Base-by-base conservation (phyloP, 2,797 vertebrate genomes). In the Petrocephalus schoutedeni region DNA sequence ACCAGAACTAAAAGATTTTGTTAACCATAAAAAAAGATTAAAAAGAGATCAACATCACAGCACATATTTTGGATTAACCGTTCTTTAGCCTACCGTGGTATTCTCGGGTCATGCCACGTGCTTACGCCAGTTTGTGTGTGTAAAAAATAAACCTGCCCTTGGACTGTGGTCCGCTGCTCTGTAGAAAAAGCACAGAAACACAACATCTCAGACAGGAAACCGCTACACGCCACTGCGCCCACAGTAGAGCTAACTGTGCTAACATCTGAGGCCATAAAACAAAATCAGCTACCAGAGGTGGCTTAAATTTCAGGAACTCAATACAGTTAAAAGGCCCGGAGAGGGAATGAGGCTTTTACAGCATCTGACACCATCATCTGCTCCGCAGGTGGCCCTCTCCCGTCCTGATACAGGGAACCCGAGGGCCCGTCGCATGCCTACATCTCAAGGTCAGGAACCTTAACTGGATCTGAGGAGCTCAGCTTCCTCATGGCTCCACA, bases 101-200 rank as follows among this genome's bases (percentile, higher is more conserved):
- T 96, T 91, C 96, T 93, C 67, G 96, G 96, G 91, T 96, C 96
- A 0, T 96, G 96, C 96, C 96, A 96, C 0, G 96, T 96, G 92
- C 96, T 96, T 54, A 96, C 96, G 90, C 96, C 96, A 54, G 96
- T 96, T 92, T 96, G 96, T 0, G 96, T 96, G 93, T 96, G 96
- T 93, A 96, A 91, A 92, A 96, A 96, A 91, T 96, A 96, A 90
- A 96, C 95, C 87, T 96, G 96, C 12, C 96, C 96, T 91, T 96
- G 96, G 85, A 96, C 94, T 12, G 96, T 96, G 64, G 96, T 96
- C 91, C 96, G 95, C 92, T 96, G 96, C 88, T 96, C 96, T 96
- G 87, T 71, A 96, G 53, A 87, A 64, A 80, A 74, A 74, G 83
- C 6, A 87, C 4, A 87, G 90, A 90, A n/a, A 77, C 87, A 84